Conservation (phyloP, 2,797 vertebrate species). For the Emydoidea blandingii region DNA sequence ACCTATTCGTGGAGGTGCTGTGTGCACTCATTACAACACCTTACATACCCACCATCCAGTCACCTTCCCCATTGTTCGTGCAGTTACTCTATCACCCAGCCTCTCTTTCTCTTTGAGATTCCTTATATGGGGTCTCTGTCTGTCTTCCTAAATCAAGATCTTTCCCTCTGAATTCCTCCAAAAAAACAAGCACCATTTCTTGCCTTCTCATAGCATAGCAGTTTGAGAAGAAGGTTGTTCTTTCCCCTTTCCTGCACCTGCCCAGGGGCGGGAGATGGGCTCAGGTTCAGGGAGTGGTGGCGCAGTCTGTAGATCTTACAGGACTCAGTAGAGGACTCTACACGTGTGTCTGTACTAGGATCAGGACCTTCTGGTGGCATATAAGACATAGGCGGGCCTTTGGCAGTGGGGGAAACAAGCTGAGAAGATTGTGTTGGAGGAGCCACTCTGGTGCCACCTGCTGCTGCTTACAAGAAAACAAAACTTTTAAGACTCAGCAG, state of each 20-base stretch:
- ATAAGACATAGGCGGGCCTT: background rate
- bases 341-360: background rate
- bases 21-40: background rate
- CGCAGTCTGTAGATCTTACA: background rate
- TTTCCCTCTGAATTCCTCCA: background rate
- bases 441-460: background rate
- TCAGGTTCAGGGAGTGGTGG: too few relatives aligned
- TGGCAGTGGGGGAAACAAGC: background rate
- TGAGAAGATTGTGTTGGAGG: background rate
- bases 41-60: background rate
- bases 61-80: background rate
- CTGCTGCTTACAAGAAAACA: background rate
- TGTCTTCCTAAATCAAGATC: background rate
- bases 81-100: background rate
- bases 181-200: background rate
- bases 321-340: background rate
- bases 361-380: fast-evolving
- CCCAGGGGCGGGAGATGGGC: background rate
- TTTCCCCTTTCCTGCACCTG: background rate
- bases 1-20: background rate
- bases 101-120: background rate
- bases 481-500: background rate
- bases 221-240: background rate
- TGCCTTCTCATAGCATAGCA: background rate
- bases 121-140: background rate